Evolutionary conservation across 1,140 invertebrate genomes (phyloP), one percentile per base, ranked within the genome.

Genomic region (Meloidogyne exigua): DNA sequence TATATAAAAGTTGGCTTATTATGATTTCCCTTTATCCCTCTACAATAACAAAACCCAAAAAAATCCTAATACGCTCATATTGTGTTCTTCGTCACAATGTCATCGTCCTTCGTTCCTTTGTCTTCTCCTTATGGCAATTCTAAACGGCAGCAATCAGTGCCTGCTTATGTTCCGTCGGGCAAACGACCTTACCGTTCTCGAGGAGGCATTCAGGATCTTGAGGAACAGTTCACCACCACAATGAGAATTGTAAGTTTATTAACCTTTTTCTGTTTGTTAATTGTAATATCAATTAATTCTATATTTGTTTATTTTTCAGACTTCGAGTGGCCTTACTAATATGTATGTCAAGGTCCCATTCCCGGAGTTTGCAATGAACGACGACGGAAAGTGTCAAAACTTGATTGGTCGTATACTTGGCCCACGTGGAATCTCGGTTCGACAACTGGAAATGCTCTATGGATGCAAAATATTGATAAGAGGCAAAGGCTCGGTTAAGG

Each of bases 391-490:
- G 49, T 57, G 49, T n/a, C 49, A 57, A 57, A 98, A 99, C 90
- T 98, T 98, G 89, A 95, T 98, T 81, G 96, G 96, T 83, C 92
- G 96, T 90, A 98, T 99, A 91, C 90, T 99, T 85, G 96, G 96
- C 65, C 96, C 96, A 76, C 91, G 95, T 82, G 96, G 96, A 81
- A 98, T 98, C 95, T 98, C 96, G 74, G 95, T 96, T 25, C 98
- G 98, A 90, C 95, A 98, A 89, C 90, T 99, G 87, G 96, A 98
- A 90, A 93, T 96, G 89, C 95, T 96, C 91, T 98, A 95, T 83
- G 95, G 95, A 84, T 98, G 96, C 90, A 98, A 98, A 92, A 98
- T 99, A 84, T 98, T 99, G 95, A 95, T 99, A 79, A 91, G 96
- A 90, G 96, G 96, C 84, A 95, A 95, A 89, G 96, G 96, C 18